phyloP scores from a whole-genome alignment of 2,113 vertebrate genomes.

The Lampris incognitus region DNA sequence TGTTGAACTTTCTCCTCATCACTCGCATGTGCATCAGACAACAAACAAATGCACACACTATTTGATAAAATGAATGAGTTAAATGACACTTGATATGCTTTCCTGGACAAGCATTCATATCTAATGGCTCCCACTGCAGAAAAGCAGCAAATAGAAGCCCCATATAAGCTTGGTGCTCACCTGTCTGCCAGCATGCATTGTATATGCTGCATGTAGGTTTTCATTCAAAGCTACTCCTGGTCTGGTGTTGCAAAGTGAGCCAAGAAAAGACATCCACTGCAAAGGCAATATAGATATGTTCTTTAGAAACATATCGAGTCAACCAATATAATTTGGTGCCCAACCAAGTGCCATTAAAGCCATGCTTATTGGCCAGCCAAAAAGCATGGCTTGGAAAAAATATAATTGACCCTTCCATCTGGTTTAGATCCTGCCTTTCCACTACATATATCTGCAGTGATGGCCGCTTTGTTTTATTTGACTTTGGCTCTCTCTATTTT shows the following conservation, averaged over 20 bases:
- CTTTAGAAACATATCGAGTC: too few species aligned
- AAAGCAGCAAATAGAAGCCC: constrained; percentile 20
- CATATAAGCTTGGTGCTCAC: constrained; percentile 12
- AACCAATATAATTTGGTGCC: too few species aligned
- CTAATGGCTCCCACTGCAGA: constrained; percentile 8
- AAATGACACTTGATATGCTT: neutral
- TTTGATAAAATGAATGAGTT: neutral
- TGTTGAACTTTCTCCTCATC: neutral
- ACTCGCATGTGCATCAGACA: neutral
- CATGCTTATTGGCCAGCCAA: too few species aligned
- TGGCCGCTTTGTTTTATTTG: constrained; percentile 1
- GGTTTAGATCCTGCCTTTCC: constrained; percentile 19
- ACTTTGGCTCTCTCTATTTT: constrained; percentile 19
- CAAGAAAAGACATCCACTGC: too few species aligned
- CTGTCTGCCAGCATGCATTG: too few species aligned
- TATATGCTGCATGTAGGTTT: too few species aligned
- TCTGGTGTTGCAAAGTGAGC: too few species aligned
- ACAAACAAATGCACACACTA: neutral
- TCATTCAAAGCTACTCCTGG: too few species aligned
- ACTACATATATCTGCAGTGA: constrained; percentile 15
- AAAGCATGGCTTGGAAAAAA: neutral
- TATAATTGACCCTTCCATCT: constrained; percentile 5
- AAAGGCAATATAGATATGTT: too few species aligned
- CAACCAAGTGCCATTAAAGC: too few species aligned
- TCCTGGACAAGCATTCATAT: constrained; percentile 4